A percentile compares a stretch with the other conserved stretches of the same genome.
Evolutionary conservation across 2,113 vertebrate species (phyloP).

Genomic region (Rhadina sibilatrix): DNA sequence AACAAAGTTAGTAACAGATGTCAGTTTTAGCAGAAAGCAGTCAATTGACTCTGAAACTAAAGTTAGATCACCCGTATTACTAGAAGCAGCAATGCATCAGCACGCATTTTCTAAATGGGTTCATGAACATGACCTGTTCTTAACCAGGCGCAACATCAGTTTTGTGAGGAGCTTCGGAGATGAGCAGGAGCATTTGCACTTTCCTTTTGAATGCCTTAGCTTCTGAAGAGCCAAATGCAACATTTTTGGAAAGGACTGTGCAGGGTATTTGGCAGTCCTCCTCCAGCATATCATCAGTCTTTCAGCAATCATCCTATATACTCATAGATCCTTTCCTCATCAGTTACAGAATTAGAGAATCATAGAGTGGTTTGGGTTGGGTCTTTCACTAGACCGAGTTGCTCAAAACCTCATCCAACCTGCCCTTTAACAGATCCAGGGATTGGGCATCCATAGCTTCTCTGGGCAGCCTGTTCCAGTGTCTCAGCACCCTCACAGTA

Average conservation of each 20-base stretch:
- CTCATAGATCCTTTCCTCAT: not conserved
- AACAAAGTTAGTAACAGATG: not conserved
- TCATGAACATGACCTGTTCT: not conserved
- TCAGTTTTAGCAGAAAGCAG: not conserved
- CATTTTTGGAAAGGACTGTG: not conserved
- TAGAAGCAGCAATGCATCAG: not conserved
- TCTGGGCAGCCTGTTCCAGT: not conserved
- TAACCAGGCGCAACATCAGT: rapidly evolving
- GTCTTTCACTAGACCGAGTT: not conserved
- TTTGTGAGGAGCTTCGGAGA: not conserved
- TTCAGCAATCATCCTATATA: not conserved
- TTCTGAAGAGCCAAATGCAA: not conserved
- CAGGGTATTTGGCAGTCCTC: not conserved
- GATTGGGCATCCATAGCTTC: not conserved
- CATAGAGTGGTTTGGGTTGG: not conserved
- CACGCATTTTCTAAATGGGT: not conserved
- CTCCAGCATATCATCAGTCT: not conserved
- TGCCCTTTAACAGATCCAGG: not conserved
- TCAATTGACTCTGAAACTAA: not conserved
- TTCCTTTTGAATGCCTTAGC: not conserved
- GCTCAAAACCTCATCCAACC: not conserved
- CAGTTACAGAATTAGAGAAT: not conserved
- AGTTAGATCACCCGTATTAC: not conserved
- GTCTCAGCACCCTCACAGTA: not conserved
- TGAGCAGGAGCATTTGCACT: not conserved